Conservation (phyloP, 2,888 invertebrate species). For the Trichogramma dendrolimi region DNA sequence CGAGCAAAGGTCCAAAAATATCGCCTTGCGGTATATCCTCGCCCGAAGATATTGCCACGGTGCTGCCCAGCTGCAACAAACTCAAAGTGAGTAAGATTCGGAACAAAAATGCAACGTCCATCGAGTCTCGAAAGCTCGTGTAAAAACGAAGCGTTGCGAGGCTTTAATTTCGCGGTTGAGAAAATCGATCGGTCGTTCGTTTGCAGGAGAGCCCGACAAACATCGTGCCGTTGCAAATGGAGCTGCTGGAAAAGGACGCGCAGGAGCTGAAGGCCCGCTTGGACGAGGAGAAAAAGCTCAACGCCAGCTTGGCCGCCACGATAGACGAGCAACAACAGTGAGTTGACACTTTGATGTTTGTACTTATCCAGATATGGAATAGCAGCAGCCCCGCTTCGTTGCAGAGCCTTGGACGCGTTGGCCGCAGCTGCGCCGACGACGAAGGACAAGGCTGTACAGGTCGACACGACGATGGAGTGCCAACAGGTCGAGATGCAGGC, state of each 20-base stretch:
- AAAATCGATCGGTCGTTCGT: background rate
- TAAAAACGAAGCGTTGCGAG: too few species aligned
- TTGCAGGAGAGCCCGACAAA: constrained; percentile 56
- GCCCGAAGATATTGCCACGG: constrained; percentile 53
- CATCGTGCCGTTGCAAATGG: constrained; percentile 58
- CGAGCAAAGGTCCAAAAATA: constrained; percentile 53
- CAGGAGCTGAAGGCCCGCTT: constrained; percentile 59
- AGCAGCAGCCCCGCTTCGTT: too few species aligned
- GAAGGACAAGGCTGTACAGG: constrained; percentile 42
- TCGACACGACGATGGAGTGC: constrained; percentile 47
- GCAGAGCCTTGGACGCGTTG: constrained; percentile 51
- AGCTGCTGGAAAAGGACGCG: constrained; percentile 65
- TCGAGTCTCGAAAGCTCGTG: too few species aligned
- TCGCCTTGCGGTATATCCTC: constrained; percentile 55
- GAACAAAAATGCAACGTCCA: too few species aligned
- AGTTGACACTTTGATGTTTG: too few species aligned
- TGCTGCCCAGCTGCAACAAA: constrained; percentile 45
- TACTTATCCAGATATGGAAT: background rate
- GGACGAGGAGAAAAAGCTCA: constrained; percentile 61
- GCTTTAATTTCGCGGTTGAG: too few species aligned
- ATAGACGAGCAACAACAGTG: constrained; percentile 64
- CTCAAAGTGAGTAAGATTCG: constrained; percentile 51
- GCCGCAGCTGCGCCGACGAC: constrained; percentile 44
- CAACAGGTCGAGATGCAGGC: constrained; percentile 58
- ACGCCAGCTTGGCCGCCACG: constrained; percentile 61